Evolutionary conservation across 2,888 invertebrate species (phyloP).

Genomic region (Thysanoteuthis rhombus): DNA sequence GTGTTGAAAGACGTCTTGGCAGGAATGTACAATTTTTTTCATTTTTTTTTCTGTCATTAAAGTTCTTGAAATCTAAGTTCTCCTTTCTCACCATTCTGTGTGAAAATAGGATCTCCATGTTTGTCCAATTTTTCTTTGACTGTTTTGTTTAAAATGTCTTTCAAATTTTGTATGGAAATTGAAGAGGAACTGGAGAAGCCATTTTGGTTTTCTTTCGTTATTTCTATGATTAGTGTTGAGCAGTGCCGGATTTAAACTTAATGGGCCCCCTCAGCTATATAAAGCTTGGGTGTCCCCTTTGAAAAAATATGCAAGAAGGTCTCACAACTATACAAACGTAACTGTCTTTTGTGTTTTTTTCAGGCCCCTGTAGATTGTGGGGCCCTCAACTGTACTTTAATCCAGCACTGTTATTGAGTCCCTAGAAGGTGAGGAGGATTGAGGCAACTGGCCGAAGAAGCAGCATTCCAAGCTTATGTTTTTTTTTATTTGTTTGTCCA

Average conservation of each 20-base stretch:
- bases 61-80: neutral
- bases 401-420: too few species aligned
- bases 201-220: neutral
- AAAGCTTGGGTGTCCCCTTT: too few species aligned
- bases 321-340: too few species aligned
- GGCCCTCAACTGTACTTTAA: too few species aligned
- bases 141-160: neutral
- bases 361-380: too few species aligned
- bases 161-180: neutral
- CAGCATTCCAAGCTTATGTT: neutral
- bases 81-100: neutral
- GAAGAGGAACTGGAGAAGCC: neutral
- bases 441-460: neutral
- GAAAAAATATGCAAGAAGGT: too few species aligned
- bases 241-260: too few species aligned
- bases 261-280: too few species aligned
- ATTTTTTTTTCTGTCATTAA: neutral
- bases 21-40: conserved; percentile 19
- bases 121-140: neutral
- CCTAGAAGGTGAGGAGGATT: neutral
- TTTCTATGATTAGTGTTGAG: neutral
- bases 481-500: neutral
- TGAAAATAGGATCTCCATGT: neutral
- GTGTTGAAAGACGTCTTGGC: conserved; percentile 25
- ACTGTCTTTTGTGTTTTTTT: too few species aligned